A percentile compares a stretch with the other conserved stretches of the same genome.
These are phyloP conservation scores for Acipenser oxyrinchus DNA, from an alignment of 2,797 vertebrate species.

Conservation along the genomic window DNA sequence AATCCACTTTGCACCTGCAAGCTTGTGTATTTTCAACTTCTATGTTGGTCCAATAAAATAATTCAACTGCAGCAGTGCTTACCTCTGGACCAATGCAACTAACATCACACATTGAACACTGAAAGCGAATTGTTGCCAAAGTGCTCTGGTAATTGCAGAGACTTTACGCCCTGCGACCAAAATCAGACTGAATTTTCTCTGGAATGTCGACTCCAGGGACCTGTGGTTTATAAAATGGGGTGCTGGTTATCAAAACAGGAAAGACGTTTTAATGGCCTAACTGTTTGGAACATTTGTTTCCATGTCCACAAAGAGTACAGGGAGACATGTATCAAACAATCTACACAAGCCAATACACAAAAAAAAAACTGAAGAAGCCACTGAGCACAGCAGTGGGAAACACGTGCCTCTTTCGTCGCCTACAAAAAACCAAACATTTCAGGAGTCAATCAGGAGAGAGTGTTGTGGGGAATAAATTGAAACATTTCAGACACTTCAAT, in stretches of 20 bases:
- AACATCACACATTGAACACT: no score
- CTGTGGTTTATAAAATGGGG: conserved; percentile 18
- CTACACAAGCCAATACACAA: conserved; percentile 8
- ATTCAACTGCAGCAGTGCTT: background rate
- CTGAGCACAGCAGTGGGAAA: no score
- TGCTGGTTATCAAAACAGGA: conserved; percentile 36
- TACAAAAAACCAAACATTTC: no score
- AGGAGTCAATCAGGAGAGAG: no score
- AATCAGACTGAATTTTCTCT: conserved; percentile 13
- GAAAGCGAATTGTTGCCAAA: background rate
- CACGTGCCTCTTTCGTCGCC: no score
- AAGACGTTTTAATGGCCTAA: conserved; percentile 15
- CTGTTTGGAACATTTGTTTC: conserved; percentile 9
- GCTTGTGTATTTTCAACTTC: no score
- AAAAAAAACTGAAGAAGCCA: background rate
- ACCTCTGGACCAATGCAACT: background rate
- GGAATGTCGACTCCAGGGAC: conserved; percentile 19
- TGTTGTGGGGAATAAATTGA: no score
- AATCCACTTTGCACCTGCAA: background rate
- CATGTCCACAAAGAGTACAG: conserved; percentile 11
- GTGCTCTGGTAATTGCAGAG: background rate
- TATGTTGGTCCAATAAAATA: no score
- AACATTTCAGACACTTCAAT: no score
- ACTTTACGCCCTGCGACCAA: conserved; percentile 1
- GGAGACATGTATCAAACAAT: conserved; percentile 2